A percentile compares a stretch with the other conserved stretches of the same genome.
Evolutionary conservation across 2,888 invertebrate species (phyloP).

Genomic region (Tetheella fluctuosa): DNA sequence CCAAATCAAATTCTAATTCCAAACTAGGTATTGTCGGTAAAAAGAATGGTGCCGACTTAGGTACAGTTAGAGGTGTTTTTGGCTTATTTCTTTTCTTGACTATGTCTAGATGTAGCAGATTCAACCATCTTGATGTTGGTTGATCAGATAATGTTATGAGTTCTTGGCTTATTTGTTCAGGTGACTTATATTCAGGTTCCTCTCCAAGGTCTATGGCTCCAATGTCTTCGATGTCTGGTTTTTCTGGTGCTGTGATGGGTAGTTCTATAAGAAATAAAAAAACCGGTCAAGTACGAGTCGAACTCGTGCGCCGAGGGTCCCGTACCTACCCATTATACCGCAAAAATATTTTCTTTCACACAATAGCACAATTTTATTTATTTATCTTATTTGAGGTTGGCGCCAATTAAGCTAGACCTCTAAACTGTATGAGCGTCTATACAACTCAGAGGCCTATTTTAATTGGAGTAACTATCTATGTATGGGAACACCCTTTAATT

Average conservation of each 20-base stretch:
- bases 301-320: too few relatives aligned
- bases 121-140: slow-evolving; percentile 95
- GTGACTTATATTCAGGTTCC: slow-evolving; percentile 87
- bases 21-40: slow-evolving; percentile 94
- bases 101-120: slow-evolving; percentile 92
- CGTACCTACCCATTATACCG: too few relatives aligned
- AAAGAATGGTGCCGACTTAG: slow-evolving; percentile 97
- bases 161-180: slow-evolving; percentile 89
- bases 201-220: slow-evolving; percentile 71
- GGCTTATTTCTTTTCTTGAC: slow-evolving; percentile 96
- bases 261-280: slow-evolving; percentile 63
- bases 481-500: too few relatives aligned
- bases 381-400: too few relatives aligned
- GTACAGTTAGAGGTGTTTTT: slow-evolving; percentile 90
- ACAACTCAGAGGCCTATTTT: too few relatives aligned
- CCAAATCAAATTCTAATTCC: slow-evolving; percentile 91
- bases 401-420: too few relatives aligned
- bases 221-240: slow-evolving; percentile 73
- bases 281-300: too few relatives aligned
- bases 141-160: slow-evolving; percentile 94
- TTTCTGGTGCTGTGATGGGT: slow-evolving; percentile 75
- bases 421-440: too few relatives aligned
- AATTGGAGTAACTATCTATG: too few relatives aligned
- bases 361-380: too few relatives aligned
- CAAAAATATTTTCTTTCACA: too few relatives aligned